Percentiles rank a stretch among this genome's conserved stretches.
phyloP scores from a whole-genome alignment of 2,113 vertebrate genomes.

The Megaptera novaeangliae region DNA sequence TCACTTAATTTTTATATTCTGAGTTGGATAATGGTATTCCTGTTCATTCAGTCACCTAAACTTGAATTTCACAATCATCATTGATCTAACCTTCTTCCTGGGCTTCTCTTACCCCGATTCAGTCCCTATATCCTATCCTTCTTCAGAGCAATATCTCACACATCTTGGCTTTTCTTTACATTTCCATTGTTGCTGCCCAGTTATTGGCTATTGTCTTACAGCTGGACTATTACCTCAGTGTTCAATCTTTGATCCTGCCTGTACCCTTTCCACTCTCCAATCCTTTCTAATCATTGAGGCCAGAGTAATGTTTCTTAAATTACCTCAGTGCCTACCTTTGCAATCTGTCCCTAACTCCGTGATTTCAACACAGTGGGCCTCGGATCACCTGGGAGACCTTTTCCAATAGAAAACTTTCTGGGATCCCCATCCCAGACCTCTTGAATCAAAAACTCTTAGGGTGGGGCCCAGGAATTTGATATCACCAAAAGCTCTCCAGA shows the following conservation, averaged over 20 bases:
- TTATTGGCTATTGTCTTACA: background rate
- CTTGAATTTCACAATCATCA: background rate
- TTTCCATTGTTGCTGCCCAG: background rate
- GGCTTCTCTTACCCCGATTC: background rate
- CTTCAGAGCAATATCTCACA: background rate
- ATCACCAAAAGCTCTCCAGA: background rate
- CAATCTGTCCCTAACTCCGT: background rate
- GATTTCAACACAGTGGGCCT: background rate
- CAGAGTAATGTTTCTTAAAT: background rate
- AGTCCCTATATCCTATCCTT: background rate
- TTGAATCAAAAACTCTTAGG: background rate
- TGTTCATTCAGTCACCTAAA: background rate
- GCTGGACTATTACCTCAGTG: background rate
- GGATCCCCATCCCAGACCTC: background rate
- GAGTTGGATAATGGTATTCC: background rate
- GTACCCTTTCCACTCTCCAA: background rate
- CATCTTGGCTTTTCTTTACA: background rate
- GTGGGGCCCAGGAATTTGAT: background rate
- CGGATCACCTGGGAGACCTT: background rate
- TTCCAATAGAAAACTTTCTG: background rate
- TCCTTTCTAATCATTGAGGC: background rate
- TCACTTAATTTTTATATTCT: constrained; percentile 9
- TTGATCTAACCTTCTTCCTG: background rate
- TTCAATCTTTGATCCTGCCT: background rate
- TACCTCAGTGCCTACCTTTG: background rate